These are phyloP conservation scores for Danio jaintianensis DNA, from an alignment of 2,797 vertebrate genomes.

Conservation along the genomic window DNA sequence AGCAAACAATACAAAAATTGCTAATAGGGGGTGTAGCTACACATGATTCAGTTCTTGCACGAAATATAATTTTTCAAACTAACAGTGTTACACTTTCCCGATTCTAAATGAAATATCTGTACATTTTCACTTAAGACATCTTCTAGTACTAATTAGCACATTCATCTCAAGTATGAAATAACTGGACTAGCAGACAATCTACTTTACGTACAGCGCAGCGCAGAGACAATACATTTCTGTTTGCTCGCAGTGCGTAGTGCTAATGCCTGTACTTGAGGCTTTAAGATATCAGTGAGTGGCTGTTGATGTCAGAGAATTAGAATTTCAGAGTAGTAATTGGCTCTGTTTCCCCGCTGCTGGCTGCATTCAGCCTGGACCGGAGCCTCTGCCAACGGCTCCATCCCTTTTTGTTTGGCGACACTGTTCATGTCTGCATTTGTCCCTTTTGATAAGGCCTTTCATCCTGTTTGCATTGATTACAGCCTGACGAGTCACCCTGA, in stretches of 20 bases:
- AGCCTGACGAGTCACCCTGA: slow-evolving; percentile 80
- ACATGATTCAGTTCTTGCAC: no score
- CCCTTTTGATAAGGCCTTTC: slow-evolving; percentile 81
- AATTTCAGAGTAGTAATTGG: slow-evolving; percentile 68
- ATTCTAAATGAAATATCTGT: no score
- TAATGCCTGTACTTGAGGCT: slow-evolving; percentile 60
- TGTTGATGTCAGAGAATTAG: slow-evolving; percentile 70
- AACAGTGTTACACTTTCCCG: no score
- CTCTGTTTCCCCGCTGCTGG: slow-evolving; percentile 62
- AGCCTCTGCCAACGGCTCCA: slow-evolving; percentile 64
- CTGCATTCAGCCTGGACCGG: slow-evolving; percentile 56
- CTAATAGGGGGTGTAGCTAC: no score
- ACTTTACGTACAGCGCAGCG: not conserved
- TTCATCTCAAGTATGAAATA: not conserved
- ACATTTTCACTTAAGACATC: no score
- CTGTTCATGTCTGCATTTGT: slow-evolving; percentile 82
- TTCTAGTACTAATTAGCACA: not conserved
- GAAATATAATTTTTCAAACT: no score
- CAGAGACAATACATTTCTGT: slow-evolving; percentile 26
- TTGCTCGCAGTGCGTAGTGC: slow-evolving; percentile 46
- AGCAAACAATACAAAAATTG: not conserved
- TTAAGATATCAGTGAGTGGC: slow-evolving; percentile 63
- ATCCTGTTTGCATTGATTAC: slow-evolving; percentile 86
- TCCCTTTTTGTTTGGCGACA: slow-evolving; percentile 71
- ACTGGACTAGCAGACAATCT: not conserved